Conservation (phyloP, 2,113 vertebrate species). For the Lipophrys pholis region DNA sequence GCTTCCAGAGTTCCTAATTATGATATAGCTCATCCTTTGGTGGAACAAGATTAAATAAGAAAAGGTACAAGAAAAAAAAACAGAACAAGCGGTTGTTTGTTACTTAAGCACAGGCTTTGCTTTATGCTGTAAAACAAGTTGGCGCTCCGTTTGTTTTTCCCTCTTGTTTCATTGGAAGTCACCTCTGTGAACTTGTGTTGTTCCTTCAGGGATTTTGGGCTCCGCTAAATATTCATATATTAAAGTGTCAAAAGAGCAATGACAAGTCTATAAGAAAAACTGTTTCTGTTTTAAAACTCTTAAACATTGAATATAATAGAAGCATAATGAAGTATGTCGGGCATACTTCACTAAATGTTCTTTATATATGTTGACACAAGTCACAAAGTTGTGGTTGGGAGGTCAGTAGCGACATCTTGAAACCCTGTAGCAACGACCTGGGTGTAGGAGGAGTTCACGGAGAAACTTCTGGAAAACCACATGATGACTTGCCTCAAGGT, state of each 20-base stretch:
- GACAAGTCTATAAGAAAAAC: neutral
- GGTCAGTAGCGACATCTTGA: no score
- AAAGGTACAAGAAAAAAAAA: conserved; percentile 16
- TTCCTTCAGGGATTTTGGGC: conserved; percentile 12
- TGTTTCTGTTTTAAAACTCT: no score
- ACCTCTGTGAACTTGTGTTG: conserved; percentile 21
- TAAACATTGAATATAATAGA: no score
- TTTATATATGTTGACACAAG: no score
- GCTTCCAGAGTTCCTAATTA: conserved; percentile 7
- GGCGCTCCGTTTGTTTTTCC: conserved; percentile 21
- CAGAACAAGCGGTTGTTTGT: conserved; percentile 12
- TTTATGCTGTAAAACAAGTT: conserved; percentile 28
- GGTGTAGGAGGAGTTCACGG: no score
- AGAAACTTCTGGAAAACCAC: no score
- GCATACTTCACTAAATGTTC: neutral
- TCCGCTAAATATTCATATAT: conserved; percentile 46
- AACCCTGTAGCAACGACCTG: no score
- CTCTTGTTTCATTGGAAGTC: conserved; percentile 24
- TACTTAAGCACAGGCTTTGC: conserved; percentile 26
- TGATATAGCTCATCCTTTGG: conserved; percentile 25
- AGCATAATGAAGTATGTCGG: neutral
- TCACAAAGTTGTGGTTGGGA: no score
- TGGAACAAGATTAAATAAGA: conserved; percentile 32
- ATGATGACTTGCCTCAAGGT: no score
- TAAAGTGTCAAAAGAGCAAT: conserved; percentile 19